Evolutionary conservation across 2,797 vertebrate species (phyloP), one percentile per base, ranked within the genome.

Genomic region (Phalanger gymnotis): DNA sequence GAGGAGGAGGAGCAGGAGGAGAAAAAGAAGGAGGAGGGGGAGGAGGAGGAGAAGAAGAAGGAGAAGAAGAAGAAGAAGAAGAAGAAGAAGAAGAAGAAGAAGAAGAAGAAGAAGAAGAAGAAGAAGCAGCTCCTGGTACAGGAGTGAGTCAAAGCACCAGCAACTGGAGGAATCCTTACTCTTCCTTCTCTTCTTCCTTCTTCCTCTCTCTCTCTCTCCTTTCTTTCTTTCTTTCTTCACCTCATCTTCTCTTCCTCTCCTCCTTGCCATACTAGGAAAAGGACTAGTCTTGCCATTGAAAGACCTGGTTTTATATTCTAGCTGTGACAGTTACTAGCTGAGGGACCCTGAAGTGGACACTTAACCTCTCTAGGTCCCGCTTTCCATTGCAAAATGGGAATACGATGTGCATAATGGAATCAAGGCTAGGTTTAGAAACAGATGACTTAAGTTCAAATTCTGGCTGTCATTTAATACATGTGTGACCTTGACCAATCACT

Each of bases 311-410:
- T 81, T 93, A 89, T 92, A 14, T 27, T 92, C 91, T 34, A 90
- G 31, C n/a, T 56, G 55, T 56, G 16, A 47, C 54, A 11, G 22
- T 94, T 89, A 28, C 54, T 55, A 66, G 31, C 53, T 90, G 53
- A 4, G 31, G 92, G 91, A 95, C 90, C 40, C 89, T 91, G 87
- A 91, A 73, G 27, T 53, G 92, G 54, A 40, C 7, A 31, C 73
- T 73, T 54, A 54, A 94, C 31, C n/a, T 57, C 66, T 66, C 53
- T 53, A n/a, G 52, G 87, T 6, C 90, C 93, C 31, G 0, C 52
- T 47, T 91, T 73, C 22, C 14, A 47, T 51, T 95, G 91, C 61
- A 91, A 95, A 93, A 91, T 40, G 55, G 95, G 40, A 11, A 47
- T 40, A 34, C 5, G 16, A 40, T n/a, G 57, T 93, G 40, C 93